phyloP scores from a whole-genome alignment of 2,113 vertebrate genomes.

The Psittacula cyanocephala region DNA sequence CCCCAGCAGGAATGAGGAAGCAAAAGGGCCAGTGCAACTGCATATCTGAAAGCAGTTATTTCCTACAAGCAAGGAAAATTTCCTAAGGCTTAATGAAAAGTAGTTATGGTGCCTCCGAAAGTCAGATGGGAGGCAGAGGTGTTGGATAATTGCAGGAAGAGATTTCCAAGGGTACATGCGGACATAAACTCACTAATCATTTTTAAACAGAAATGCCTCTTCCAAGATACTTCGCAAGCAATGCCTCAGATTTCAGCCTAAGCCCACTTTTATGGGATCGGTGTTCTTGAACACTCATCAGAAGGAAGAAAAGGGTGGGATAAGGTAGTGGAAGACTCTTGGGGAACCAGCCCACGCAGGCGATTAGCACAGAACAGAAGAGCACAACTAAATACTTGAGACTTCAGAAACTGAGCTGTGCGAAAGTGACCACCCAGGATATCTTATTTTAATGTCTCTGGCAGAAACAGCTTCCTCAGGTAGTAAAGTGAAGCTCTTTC shows the following conservation, averaged over 20 bases:
- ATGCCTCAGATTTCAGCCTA: background rate
- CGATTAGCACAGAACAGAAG: background rate
- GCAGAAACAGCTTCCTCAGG: background rate
- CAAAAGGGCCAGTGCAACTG: background rate
- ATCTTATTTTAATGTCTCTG: background rate
- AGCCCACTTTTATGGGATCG: background rate
- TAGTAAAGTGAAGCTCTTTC: background rate
- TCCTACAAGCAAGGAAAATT: background rate
- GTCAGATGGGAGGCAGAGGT: background rate
- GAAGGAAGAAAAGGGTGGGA: background rate
- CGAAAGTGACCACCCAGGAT: background rate
- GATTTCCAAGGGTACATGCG: background rate
- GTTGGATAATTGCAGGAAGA: background rate
- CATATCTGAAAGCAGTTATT: background rate
- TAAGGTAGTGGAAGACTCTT: background rate
- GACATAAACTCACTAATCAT: background rate
- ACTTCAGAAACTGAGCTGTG: background rate
- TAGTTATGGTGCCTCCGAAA: background rate
- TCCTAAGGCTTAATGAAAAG: background rate
- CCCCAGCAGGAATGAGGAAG: background rate
- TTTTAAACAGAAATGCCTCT: background rate
- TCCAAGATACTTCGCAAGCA: background rate
- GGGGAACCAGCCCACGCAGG: background rate
- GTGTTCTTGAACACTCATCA: background rate
- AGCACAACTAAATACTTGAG: background rate